Conservation (phyloP, 2,888 invertebrate genomes). For the Andrena minutula region DNA sequence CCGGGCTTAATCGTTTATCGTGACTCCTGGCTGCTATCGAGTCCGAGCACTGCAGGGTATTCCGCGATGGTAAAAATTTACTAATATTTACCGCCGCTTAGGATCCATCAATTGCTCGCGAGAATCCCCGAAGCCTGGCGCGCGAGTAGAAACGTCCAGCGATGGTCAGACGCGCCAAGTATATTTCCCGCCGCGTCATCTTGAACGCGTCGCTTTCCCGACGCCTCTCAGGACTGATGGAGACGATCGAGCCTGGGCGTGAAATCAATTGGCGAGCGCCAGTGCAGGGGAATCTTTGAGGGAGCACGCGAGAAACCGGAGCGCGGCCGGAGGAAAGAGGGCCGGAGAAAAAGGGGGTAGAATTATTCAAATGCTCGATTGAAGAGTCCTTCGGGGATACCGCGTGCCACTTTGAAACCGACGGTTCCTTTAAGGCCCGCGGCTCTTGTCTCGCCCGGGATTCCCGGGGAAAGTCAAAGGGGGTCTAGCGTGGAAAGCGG, state of each 20-base stretch:
- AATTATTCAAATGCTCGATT: conserved; percentile 71
- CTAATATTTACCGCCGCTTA: neutral
- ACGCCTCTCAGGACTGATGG: neutral
- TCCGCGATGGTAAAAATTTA: neutral
- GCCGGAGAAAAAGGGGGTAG: conserved; percentile 9
- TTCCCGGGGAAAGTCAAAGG: conserved; percentile 56
- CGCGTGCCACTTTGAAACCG: conserved; percentile 66
- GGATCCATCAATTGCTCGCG: neutral
- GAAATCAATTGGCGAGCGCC: conserved; percentile 63
- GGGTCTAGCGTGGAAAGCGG: conserved; percentile 39
- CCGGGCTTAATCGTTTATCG: conserved; percentile 39
- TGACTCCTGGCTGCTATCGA: conserved; percentile 12
- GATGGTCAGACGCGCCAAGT: too few species aligned
- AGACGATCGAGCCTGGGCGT: conserved; percentile 42
- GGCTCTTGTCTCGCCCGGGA: conserved; percentile 53
- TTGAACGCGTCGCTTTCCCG: neutral
- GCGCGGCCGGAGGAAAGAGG: neutral
- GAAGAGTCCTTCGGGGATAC: conserved; percentile 67
- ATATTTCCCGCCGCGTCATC: neutral
- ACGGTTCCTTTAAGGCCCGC: conserved; percentile 56
- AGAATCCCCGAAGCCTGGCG: neutral
- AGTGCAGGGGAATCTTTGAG: conserved; percentile 32
- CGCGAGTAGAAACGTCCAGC: neutral
- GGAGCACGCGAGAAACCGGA: conserved; percentile 8
- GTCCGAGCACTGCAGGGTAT: neutral